Evolutionary conservation across 2,888 invertebrate species (phyloP), one percentile per base, ranked within the genome.

Genomic region (Drosophila ochracea): DNA sequence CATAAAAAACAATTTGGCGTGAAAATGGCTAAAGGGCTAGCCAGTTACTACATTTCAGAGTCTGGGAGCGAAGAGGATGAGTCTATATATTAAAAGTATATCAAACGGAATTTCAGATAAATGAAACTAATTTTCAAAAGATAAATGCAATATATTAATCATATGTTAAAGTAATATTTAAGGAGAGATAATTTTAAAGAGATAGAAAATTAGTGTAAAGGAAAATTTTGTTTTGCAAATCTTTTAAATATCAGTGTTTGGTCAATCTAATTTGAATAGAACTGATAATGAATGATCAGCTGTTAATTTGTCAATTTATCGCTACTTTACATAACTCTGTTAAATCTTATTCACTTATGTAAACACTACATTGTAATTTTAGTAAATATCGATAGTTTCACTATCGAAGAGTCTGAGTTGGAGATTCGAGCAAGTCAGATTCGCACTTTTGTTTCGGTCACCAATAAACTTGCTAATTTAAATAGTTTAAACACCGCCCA

Each of bases 1-100:
- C 82, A 84, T 87, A 76, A 84, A 84, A 82, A 81, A 70, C 77
- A 71, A 78, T 76, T 86, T 84, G 84, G 76, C 87, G 80, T 76
- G 78, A 82, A 84, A 82, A 70, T 67, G 33, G 57, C 63, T 43
- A 52, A 35, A 25, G 30, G 11, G 43, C 31, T 37, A 25, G 25
- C 30, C 13, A 21, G 31, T 58, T 49, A 30, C 39, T 13, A 9
- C 47, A 54, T 28, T 54, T 54, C 21, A 11, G 11, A 19, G 62
- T 50, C 35, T 43, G 30, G 10, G 21, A 30, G 19, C 21, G 47
- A 21, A 13, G 7, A 13, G 47, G 47, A 47, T 30, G 28, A 19
- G 19, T 28, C 19, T 10, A 30, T 30, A 19, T 19, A 30, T 30
- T 9, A 47, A 47, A 41, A 41, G 41, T 41, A n/a, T 41, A 41